Percentiles rank a stretch among this genome's conserved stretches.
Evolutionary conservation across 2,113 vertebrate genomes (phyloP).

Genomic region (Noctilio leporinus): DNA sequence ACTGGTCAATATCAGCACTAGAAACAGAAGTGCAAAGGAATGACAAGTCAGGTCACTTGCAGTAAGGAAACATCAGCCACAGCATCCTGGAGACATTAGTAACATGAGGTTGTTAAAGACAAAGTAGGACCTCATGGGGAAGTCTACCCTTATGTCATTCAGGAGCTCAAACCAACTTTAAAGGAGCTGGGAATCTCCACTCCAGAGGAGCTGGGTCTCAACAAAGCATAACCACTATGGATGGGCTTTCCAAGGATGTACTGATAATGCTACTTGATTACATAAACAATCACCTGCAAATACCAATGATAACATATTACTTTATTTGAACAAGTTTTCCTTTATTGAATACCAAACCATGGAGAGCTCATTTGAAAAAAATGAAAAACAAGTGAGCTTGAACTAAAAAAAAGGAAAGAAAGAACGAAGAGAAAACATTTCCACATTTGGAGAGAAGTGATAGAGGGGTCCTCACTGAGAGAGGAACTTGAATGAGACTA

Average conservation of each 20-base stretch:
- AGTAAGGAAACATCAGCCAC: background rate
- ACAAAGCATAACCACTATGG: constrained; percentile 84
- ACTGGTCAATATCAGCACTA: background rate
- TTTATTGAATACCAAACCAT: constrained; percentile 75
- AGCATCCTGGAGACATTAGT: background rate
- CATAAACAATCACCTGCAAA: constrained; percentile 72
- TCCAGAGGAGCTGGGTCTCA: constrained; percentile 94
- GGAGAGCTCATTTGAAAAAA: constrained; percentile 73
- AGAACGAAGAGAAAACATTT: background rate
- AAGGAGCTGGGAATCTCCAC: constrained; percentile 96
- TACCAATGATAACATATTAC: constrained; percentile 73
- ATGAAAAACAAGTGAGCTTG: constrained; percentile 81
- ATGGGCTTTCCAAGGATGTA: constrained; percentile 59
- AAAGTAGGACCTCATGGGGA: constrained; percentile 96
- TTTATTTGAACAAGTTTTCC: constrained; percentile 76
- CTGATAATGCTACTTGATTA: constrained; percentile 70
- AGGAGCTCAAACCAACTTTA: constrained; percentile 94
- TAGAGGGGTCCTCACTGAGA: background rate
- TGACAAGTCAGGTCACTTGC: background rate
- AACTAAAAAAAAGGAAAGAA: constrained; percentile 36
- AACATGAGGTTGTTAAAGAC: too few relatives aligned
- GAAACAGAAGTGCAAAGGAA: background rate
- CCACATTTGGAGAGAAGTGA: background rate
- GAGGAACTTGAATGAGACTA: too few relatives aligned
- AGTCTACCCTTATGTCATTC: constrained; percentile 96